Evolutionary conservation across 2,113 vertebrate genomes (phyloP).

Genomic region (Bombycilla garrulus): DNA sequence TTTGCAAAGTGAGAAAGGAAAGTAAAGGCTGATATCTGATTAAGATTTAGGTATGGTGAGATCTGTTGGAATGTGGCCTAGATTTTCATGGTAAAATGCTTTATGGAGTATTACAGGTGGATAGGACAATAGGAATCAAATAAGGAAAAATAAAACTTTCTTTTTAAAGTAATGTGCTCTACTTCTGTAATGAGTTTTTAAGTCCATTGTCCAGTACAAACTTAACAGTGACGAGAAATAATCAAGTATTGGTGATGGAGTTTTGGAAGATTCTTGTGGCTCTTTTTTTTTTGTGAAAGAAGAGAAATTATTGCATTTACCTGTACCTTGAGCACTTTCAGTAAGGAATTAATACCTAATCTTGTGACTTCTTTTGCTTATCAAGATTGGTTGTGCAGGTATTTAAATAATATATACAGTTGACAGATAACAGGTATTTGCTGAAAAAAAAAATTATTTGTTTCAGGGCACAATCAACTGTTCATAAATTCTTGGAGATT

Average conservation of each 20-base stretch:
- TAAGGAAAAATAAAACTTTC: neutral
- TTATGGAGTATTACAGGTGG: neutral
- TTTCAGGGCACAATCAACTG: neutral
- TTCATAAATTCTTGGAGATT: neutral
- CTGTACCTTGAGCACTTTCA: neutral
- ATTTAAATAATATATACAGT: neutral
- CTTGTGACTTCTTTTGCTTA: neutral
- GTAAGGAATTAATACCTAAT: neutral
- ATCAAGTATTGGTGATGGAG: neutral
- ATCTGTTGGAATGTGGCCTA: neutral
- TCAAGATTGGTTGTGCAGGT: neutral
- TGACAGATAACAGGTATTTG: neutral
- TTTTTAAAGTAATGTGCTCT: neutral
- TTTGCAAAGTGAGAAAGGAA: neutral
- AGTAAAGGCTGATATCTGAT: neutral
- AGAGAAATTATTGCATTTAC: neutral
- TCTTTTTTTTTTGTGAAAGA: neutral
- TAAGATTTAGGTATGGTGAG: neutral
- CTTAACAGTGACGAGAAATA: neutral
- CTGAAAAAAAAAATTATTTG: neutral
- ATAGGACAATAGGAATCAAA: neutral
- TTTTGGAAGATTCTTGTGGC: neutral
- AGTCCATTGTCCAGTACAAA: neutral
- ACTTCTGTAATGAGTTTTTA: neutral
- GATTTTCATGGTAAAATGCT: neutral